These are phyloP conservation scores for Listrodromus nycthemerus DNA, from an alignment of 2,888 invertebrate species.

Conservation along the genomic window DNA sequence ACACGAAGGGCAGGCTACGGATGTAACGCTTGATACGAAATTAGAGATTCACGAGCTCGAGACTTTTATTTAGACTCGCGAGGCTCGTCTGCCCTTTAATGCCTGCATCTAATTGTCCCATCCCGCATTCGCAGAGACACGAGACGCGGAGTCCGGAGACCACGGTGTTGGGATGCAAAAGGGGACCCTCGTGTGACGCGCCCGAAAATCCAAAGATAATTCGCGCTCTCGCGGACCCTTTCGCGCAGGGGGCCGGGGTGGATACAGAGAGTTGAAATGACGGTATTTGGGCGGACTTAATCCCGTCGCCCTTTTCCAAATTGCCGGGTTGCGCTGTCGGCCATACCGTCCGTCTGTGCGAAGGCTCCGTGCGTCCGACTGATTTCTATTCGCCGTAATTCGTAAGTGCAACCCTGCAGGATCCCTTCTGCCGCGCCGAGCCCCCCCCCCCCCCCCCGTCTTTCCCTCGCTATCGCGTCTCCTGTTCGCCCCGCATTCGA, in stretches of 20 bases:
- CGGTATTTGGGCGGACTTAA: constrained; percentile 78
- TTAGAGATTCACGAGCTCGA: constrained; percentile 51
- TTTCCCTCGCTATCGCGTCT: constrained; percentile 37
- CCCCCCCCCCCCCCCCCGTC: constrained; percentile 27
- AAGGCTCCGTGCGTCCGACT: constrained; percentile 46
- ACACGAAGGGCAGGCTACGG: neutral
- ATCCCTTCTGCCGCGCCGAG: constrained; percentile 9
- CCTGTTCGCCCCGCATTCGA: constrained; percentile 36
- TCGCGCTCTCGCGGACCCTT: constrained; percentile 49
- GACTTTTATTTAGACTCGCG: constrained; percentile 23
- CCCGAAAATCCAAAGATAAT: constrained; percentile 62
- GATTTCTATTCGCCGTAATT: constrained; percentile 79
- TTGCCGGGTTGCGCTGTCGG: constrained; percentile 73
- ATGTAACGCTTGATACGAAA: constrained; percentile 10
- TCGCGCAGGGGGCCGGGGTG: constrained; percentile 18
- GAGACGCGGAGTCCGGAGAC: neutral
- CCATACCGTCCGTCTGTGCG: constrained; percentile 60
- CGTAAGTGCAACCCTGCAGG: constrained; percentile 74
- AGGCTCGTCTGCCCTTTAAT: constrained; percentile 37
- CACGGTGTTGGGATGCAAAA: neutral
- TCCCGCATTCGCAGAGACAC: constrained; percentile 12
- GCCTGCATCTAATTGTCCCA: constrained; percentile 24
- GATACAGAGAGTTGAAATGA: constrained; percentile 71
- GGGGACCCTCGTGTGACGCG: constrained; percentile 21
- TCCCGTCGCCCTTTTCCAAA: constrained; percentile 78